Conservation (phyloP, 1,140 invertebrate species). For the Tachypleus tridentatus region DNA sequence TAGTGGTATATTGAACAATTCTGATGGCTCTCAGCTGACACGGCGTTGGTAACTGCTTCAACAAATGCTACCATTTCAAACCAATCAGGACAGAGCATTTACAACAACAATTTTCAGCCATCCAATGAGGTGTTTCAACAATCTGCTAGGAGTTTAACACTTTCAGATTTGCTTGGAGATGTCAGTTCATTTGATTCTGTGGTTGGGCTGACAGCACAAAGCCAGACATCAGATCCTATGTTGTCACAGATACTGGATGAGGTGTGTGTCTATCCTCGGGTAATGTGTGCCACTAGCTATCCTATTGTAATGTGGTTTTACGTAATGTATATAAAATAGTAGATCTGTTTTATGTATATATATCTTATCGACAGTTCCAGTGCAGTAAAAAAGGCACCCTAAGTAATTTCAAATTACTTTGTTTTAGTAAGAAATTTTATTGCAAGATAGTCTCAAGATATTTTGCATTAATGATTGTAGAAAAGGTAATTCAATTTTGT, state of each 20-base stretch:
- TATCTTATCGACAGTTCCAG: too few relatives aligned
- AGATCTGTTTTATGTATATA: too few relatives aligned
- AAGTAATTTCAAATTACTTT: too few relatives aligned
- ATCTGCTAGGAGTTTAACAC: background rate
- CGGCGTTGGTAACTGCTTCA: background rate
- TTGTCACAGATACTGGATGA: constrained; percentile 15
- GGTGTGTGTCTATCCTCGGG: background rate
- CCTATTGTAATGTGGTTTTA: too few relatives aligned
- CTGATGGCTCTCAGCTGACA: background rate
- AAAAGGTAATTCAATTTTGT: too few relatives aligned
- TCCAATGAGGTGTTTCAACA: background rate
- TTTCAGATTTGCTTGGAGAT: background rate
- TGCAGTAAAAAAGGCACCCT: too few relatives aligned
- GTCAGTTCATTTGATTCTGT: background rate
- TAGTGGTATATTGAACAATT: background rate
- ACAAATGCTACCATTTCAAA: constrained; percentile 2
- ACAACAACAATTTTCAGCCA: background rate
- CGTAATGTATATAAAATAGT: too few relatives aligned
- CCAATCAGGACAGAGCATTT: constrained; percentile 3
- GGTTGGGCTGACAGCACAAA: constrained; percentile 2
- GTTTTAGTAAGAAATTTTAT: too few relatives aligned
- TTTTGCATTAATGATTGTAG: too few relatives aligned
- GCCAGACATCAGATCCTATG: constrained; percentile 7
- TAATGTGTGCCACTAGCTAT: too few relatives aligned
- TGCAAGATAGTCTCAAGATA: too few relatives aligned